Evolutionary conservation across 1,140 invertebrate genomes (phyloP).

Genomic region (Pinna nobilis): DNA sequence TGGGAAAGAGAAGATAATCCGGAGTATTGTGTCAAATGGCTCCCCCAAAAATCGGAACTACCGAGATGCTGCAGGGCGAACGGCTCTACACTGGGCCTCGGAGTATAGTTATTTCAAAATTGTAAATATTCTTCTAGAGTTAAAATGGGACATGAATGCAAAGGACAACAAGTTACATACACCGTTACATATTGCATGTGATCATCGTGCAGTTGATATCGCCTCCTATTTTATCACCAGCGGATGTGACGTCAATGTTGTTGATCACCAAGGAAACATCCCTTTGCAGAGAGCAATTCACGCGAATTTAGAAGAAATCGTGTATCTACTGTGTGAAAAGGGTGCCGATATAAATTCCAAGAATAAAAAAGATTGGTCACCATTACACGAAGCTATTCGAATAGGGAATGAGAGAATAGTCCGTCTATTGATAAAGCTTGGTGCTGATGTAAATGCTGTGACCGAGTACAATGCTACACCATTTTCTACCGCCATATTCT

Average conservation of each 20-base stretch:
- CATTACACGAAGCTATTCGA: slow-evolving; percentile 65
- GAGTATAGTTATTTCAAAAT: slow-evolving; percentile 63
- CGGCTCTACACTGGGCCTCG: slow-evolving; percentile 66
- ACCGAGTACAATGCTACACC: slow-evolving; percentile 58
- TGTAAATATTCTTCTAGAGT: slow-evolving; percentile 50
- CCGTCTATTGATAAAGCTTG: slow-evolving; percentile 51
- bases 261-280: slow-evolving; percentile 57
- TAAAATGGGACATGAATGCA: slow-evolving; percentile 54
- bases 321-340: slow-evolving; percentile 58
- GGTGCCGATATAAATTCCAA: slow-evolving; percentile 59
- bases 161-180: slow-evolving; percentile 62
- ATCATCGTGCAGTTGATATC: slow-evolving; percentile 58
- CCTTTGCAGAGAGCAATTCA: slow-evolving; percentile 66
- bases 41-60: slow-evolving; percentile 28
- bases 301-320: slow-evolving; percentile 57
- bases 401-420: slow-evolving; percentile 65
- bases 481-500: slow-evolving; percentile 68
- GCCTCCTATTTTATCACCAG: slow-evolving; percentile 56
- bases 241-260: slow-evolving; percentile 59
- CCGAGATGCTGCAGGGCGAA: slow-evolving; percentile 52
- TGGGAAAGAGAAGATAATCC: slow-evolving; percentile 55
- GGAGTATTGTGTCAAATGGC: slow-evolving; percentile 42
- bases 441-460: slow-evolving; percentile 61
- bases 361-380: slow-evolving; percentile 62
- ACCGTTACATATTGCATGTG: slow-evolving; percentile 64